Evolutionary conservation across 2,113 vertebrate species (phyloP).

Genomic region (Hyaena hyaena): DNA sequence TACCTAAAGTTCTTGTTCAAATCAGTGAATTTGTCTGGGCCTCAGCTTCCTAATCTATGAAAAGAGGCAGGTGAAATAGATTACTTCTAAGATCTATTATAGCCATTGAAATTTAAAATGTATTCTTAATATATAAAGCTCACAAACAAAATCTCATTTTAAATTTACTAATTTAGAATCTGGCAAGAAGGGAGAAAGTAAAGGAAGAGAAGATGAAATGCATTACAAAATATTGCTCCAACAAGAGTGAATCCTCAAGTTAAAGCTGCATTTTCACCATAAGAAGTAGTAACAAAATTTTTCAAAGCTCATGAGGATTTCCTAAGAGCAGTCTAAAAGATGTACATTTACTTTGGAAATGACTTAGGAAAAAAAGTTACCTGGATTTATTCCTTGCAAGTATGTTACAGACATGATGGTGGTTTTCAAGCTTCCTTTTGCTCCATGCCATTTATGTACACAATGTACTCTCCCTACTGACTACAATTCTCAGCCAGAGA

Average conservation of each 20-base stretch:
- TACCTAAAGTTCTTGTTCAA: constrained; percentile 20
- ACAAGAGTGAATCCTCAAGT: neutral
- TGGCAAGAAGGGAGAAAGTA: constrained; percentile 4
- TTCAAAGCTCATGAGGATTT: constrained; percentile 28
- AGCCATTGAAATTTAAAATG: constrained; percentile 44
- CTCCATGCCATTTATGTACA: neutral
- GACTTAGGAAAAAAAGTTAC: neutral
- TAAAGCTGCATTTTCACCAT: constrained; percentile 41
- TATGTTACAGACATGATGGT: neutral
- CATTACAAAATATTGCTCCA: neutral
- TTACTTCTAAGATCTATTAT: neutral
- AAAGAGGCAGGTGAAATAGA: neutral
- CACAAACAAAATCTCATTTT: constrained; percentile 39
- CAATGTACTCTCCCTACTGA: neutral
- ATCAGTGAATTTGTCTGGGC: neutral
- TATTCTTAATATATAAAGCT: neutral
- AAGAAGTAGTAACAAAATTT: neutral
- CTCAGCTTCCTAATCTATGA: constrained; percentile 29
- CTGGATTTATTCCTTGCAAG: constrained; percentile 10
- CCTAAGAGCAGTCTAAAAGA: constrained; percentile 56
- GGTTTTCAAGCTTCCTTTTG: neutral
- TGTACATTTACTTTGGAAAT: constrained; percentile 48
- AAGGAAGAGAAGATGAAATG: neutral
- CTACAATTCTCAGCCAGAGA: neutral
- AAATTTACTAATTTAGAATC: constrained; percentile 40